Evolutionary conservation across 1,140 invertebrate genomes (phyloP).

Genomic region (Heliconius melpomene): DNA sequence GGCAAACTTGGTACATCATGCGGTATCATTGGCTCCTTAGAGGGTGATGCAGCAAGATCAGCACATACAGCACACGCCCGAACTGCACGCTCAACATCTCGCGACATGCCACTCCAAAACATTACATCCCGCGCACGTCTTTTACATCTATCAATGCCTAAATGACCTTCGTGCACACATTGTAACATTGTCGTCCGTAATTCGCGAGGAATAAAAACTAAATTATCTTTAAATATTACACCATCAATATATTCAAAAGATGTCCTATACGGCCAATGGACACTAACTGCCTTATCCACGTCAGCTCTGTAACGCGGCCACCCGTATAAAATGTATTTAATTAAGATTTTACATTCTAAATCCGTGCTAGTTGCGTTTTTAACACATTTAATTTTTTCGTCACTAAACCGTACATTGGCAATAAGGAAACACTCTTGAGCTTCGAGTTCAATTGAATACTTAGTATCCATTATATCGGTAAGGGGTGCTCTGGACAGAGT

Average conservation of each 20-base stretch:
- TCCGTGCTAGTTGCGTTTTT: slow-evolving; percentile 18
- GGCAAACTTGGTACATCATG: neutral
- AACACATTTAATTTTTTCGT: slow-evolving; percentile 24
- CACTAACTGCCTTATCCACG: slow-evolving; percentile 14
- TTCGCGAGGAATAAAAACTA: neutral
- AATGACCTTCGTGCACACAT: no score
- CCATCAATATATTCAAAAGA: slow-evolving; percentile 41
- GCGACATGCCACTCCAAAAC: no score
- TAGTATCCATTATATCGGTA: slow-evolving; percentile 6
- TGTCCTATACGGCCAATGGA: slow-evolving; percentile 40
- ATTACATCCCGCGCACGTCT: no score
- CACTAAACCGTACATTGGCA: slow-evolving; percentile 40
- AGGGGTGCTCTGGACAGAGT: no score
- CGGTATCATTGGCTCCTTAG: no score
- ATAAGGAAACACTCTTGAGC: slow-evolving; percentile 31
- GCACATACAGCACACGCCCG: no score
- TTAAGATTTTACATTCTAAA: slow-evolving; percentile 15
- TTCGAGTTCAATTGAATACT: slow-evolving; percentile 28
- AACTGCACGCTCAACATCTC: no score
- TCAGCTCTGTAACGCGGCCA: slow-evolving; percentile 22
- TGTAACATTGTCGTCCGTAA: no score
- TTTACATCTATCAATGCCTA: no score
- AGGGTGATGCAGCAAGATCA: no score
- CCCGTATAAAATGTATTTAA: slow-evolving; percentile 21
- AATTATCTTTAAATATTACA: slow-evolving; percentile 53